Conservation (phyloP, 92 coral and sea anemone genomes). For the Diadumene lineata region DNA sequence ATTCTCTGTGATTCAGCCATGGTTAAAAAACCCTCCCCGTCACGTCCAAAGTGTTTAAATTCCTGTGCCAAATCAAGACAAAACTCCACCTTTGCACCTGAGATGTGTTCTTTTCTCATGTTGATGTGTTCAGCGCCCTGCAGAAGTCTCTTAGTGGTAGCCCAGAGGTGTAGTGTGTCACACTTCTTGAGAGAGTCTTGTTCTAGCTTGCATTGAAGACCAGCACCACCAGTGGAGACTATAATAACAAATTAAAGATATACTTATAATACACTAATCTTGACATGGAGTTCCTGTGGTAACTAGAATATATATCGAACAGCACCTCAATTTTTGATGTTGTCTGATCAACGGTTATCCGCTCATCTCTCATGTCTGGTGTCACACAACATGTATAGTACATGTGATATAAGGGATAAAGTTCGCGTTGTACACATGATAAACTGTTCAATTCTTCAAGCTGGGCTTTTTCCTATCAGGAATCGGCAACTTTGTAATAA, state of each 20-base stretch:
- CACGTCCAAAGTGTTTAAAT: conserved; percentile 59
- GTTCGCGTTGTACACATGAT: no score
- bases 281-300: no score
- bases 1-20: conserved; percentile 75
- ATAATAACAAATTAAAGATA: neutral
- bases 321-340: no score
- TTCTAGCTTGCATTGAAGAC: conserved; percentile 64
- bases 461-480: no score
- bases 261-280: no score
- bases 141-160: conserved; percentile 68
- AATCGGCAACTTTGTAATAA: no score
- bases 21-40: conserved; percentile 73
- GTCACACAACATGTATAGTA: no score
- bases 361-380: no score
- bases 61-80: conserved; percentile 61
- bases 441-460: no score
- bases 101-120: conserved; percentile 71
- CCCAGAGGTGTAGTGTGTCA: conserved; percentile 86
- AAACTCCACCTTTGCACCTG: conserved; percentile 82
- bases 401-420: no score
- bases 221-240: conserved; percentile 88
- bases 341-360: no score
- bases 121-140: conserved; percentile 86
- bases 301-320: no score
- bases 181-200: conserved; percentile 79